Conservation (phyloP, 1,140 invertebrate species). For the Drosophila murphyi region DNA sequence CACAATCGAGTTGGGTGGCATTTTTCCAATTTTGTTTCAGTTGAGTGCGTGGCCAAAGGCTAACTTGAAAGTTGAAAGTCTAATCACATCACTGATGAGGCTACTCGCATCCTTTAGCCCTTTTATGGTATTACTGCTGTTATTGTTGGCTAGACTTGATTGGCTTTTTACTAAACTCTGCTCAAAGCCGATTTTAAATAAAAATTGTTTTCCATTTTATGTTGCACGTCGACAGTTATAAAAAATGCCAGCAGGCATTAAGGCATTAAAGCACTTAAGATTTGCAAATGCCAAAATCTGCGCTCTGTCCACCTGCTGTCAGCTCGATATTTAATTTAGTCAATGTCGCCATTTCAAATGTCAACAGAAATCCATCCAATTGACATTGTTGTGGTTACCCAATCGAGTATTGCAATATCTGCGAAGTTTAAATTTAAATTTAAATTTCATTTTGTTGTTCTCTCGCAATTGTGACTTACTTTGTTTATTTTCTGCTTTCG, state of each 20-base stretch:
- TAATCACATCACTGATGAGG: constrained; percentile 70
- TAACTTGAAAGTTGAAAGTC: constrained; percentile 51
- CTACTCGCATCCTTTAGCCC: constrained; percentile 42
- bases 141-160: constrained; percentile 56
- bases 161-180: constrained; percentile 46
- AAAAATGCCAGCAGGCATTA: constrained; percentile 7
- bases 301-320: constrained; percentile 49
- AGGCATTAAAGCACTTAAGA: neutral
- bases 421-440: constrained; percentile 3
- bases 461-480: neutral
- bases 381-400: constrained; percentile 11
- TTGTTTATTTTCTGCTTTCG: neutral
- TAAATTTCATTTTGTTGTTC: constrained; percentile 11
- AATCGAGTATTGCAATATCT: constrained; percentile 7
- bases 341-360: constrained; percentile 25
- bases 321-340: constrained; percentile 38
- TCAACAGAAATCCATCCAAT: constrained; percentile 33
- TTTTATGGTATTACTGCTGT: constrained; percentile 41
- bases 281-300: constrained; percentile 35
- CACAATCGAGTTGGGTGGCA: neutral
- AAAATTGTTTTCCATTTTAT: constrained; percentile 50
- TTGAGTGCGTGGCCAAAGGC: constrained; percentile 54
- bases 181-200: constrained; percentile 54
- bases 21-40: constrained; percentile 54
- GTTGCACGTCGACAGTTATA: constrained; percentile 13